Evolutionary conservation across 2,113 vertebrate species (phyloP).

Genomic region (Scartelaos histophorus): DNA sequence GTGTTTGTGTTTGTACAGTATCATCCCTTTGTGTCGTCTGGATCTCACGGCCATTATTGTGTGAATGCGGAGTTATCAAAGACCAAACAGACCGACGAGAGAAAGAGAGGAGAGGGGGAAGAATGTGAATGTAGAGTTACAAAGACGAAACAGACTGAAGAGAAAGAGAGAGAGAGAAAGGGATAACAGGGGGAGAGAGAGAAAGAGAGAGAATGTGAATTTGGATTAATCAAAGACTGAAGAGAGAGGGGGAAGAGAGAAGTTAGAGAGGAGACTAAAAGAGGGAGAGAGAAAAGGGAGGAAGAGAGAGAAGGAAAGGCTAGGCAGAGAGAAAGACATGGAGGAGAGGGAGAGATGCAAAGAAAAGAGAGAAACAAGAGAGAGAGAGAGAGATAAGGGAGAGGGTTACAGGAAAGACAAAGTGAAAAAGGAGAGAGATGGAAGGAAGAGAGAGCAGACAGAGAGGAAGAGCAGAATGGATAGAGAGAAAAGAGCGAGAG

Average conservation of each 20-base stretch:
- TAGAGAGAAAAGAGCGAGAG: too few relatives aligned
- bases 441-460: too few relatives aligned
- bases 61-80: conserved; percentile 22
- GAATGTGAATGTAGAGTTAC: too few relatives aligned
- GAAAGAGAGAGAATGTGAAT: neutral
- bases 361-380: too few relatives aligned
- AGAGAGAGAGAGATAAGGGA: too few relatives aligned
- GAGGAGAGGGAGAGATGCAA: neutral
- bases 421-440: too few relatives aligned
- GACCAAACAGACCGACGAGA: neutral
- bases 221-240: too few relatives aligned
- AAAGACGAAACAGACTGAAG: conserved; percentile 8
- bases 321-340: too few relatives aligned
- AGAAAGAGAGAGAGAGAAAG: neutral
- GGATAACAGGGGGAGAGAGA: too few relatives aligned
- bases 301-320: too few relatives aligned
- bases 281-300: neutral
- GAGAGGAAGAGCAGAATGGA: too few relatives aligned
- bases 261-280: neutral
- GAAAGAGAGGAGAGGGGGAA: neutral
- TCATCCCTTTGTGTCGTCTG: neutral
- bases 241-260: neutral
- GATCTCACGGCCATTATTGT: conserved; percentile 8
- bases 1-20: conserved; percentile 3
- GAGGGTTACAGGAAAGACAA: too few relatives aligned